These are phyloP conservation scores for Aphidius gifuensis DNA, from an alignment of 1,140 invertebrate genomes.

Conservation along the genomic window DNA sequence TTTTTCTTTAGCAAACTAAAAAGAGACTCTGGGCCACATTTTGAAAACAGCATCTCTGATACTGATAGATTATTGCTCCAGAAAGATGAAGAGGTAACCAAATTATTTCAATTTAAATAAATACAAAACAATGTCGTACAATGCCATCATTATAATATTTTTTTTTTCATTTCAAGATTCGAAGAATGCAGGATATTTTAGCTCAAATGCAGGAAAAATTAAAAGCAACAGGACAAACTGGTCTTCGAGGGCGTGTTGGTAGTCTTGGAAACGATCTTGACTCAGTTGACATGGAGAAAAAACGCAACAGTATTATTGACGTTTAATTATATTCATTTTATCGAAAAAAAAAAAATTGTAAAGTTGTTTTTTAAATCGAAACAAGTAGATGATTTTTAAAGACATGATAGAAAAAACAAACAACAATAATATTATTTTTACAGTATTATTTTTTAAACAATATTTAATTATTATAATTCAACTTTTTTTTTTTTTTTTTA, in stretches of 20 bases:
- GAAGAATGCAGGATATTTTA: slow-evolving; percentile 94
- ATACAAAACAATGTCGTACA: background rate
- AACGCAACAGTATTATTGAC: slow-evolving; percentile 78
- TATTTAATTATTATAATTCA: no score
- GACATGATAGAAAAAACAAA: no score
- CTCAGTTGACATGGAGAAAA: slow-evolving; percentile 57
- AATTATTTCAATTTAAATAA: no score
- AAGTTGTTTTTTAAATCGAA: no score
- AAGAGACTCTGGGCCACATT: slow-evolving; percentile 71
- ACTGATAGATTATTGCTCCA: slow-evolving; percentile 83
- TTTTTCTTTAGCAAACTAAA: slow-evolving; percentile 73
- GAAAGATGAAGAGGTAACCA: slow-evolving; percentile 86
- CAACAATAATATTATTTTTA: no score
- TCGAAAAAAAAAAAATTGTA: slow-evolving; percentile 7
- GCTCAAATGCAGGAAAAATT: slow-evolving; percentile 96
- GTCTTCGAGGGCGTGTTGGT: slow-evolving; percentile 45
- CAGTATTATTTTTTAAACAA: no score
- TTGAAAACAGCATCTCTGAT: slow-evolving; percentile 76
- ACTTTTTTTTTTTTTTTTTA: no score
- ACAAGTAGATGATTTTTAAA: no score
- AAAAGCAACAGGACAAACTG: slow-evolving; percentile 68
- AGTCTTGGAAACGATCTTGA: slow-evolving; percentile 50
- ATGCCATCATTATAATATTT: background rate
- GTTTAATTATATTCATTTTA: slow-evolving; percentile 54
- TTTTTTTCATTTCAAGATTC: slow-evolving; percentile 62